Evolutionary conservation across 2,888 invertebrate species (phyloP).

Genomic region (Hoplodrina ambigua): DNA sequence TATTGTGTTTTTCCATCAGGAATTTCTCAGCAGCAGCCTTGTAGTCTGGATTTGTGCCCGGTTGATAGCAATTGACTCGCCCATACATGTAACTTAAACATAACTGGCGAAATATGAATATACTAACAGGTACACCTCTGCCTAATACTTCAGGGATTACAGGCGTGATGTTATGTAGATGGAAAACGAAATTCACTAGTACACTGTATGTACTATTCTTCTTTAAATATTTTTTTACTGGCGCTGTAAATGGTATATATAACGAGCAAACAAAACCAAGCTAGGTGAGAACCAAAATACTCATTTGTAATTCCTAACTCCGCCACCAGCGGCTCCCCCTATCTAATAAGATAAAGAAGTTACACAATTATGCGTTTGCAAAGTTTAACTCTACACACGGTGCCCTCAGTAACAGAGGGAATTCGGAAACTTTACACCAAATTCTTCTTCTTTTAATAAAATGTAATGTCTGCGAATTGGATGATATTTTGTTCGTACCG

Average conservation of each 20-base stretch:
- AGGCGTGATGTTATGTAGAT: too few species aligned
- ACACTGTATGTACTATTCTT: too few species aligned
- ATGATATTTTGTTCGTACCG: conserved; percentile 31
- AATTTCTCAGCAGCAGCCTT: too few species aligned
- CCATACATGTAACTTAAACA: too few species aligned
- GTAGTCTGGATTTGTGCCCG: too few species aligned
- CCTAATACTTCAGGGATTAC: too few species aligned
- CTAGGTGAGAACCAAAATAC: neutral
- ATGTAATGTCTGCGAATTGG: conserved; percentile 49
- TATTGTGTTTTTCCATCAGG: too few species aligned
- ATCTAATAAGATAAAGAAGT: conserved; percentile 23
- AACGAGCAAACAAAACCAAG: neutral
- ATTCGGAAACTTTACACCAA: conserved; percentile 62
- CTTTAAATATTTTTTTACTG: neutral
- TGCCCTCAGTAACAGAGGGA: conserved; percentile 36
- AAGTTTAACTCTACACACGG: conserved; percentile 11
- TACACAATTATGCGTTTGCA: conserved; percentile 15
- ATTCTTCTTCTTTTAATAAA: conserved; percentile 65
- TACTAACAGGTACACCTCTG: too few species aligned
- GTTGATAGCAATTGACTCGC: too few species aligned
- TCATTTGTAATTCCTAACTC: conserved; percentile 4
- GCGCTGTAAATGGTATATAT: neutral
- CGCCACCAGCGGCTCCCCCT: neutral
- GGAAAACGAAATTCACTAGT: too few species aligned
- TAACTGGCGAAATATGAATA: too few species aligned